A percentile compares a stretch with the other conserved stretches of the same genome.
Conservation (phyloP, 2,888 invertebrate genomes). For the Zeuzera pyrina region DNA sequence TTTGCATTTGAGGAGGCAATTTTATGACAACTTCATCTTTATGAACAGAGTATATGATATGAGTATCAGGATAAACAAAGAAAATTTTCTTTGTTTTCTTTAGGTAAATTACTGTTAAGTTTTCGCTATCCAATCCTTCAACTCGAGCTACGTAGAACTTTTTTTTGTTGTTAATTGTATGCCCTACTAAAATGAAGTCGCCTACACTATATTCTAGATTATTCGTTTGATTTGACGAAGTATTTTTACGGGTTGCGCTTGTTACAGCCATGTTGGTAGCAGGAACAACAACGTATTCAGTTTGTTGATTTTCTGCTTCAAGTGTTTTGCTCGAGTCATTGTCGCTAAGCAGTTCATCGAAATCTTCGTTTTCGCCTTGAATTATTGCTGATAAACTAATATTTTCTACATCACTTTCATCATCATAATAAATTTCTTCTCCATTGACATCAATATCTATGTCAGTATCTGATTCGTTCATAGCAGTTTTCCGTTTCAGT, state of each 20-base stretch:
- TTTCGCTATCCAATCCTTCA: conserved; percentile 1
- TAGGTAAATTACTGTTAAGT: conserved; percentile 1
- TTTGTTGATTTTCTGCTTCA: neutral
- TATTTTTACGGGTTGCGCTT: neutral
- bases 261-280: neutral
- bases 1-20: conserved; percentile 1
- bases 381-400: neutral
- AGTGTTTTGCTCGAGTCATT: neutral
- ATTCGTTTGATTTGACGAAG: neutral
- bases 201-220: neutral
- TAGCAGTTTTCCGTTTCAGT: no score
- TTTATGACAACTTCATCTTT: no score
- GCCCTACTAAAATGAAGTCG: neutral
- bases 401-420: conserved; percentile 2
- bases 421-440: neutral
- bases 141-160: conserved; percentile 2
- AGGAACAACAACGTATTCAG: neutral
- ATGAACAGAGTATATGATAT: neutral
- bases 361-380: neutral
- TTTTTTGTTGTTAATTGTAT: neutral
- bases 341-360: neutral
- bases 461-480: neutral
- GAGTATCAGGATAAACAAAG: conserved; percentile 1
- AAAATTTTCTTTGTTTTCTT: neutral
- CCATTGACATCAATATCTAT: neutral